phyloP scores from a whole-genome alignment of 2,888 invertebrate species.

The Trichacis sp. region DNA sequence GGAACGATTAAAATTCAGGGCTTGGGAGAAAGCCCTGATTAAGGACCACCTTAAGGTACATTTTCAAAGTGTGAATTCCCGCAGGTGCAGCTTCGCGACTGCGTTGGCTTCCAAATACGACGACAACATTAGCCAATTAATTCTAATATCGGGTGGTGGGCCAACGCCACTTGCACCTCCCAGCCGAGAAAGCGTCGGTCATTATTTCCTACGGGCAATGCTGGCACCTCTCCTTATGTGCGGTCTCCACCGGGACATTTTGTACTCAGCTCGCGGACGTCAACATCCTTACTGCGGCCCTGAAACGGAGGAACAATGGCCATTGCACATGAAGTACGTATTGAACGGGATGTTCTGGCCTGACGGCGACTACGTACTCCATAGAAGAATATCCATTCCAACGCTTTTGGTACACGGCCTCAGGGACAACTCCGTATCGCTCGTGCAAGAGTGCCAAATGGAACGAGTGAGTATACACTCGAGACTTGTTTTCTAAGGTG shows the following conservation, averaged over 20 bases:
- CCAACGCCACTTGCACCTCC: constrained; percentile 77
- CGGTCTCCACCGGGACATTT: constrained; percentile 71
- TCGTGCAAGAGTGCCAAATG: constrained; percentile 80
- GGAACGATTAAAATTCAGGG: neutral
- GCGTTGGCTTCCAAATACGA: constrained; percentile 73
- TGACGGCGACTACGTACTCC: constrained; percentile 77
- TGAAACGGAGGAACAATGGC: constrained; percentile 67
- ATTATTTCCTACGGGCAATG: constrained; percentile 70
- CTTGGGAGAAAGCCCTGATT: too few relatives aligned
- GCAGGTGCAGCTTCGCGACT: constrained; percentile 75
- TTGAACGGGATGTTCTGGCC: constrained; percentile 77
- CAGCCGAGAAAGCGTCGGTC: constrained; percentile 70
- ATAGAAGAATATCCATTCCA: constrained; percentile 74
- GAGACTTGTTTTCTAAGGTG: too few relatives aligned
- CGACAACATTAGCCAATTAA: constrained; percentile 73
- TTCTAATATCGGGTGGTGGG: constrained; percentile 77
- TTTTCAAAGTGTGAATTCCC: too few relatives aligned
- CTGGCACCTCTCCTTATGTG: constrained; percentile 74
- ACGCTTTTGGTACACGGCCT: constrained; percentile 77
- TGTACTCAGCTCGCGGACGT: constrained; percentile 73
- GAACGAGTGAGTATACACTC: constrained; percentile 75
- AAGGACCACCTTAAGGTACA: too few relatives aligned
- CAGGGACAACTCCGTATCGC: constrained; percentile 75
- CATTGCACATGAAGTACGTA: constrained; percentile 71
- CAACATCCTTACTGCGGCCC: constrained; percentile 71